Base-by-base conservation (phyloP, 2,113 vertebrate genomes). In the Semnopithecus entellus region DNA sequence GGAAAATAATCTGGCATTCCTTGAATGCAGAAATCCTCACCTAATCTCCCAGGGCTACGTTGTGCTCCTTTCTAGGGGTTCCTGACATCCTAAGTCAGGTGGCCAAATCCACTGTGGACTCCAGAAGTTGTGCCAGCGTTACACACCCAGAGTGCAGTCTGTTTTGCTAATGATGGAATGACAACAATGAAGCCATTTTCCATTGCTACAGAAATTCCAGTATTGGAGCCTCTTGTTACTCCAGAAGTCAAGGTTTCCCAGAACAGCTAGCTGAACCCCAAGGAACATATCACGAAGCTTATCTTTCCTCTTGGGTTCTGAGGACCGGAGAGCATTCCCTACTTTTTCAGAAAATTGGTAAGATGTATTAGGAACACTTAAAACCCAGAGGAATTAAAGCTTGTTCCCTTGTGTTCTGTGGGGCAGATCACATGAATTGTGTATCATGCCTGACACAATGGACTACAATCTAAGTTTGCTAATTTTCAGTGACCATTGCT, bases 31-130 rank as follows among this genome's bases (percentile, higher is more conserved):
- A 38, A 66, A 16, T 76, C 45, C n/a, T 72, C 68, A 8, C 12
- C 11, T 11, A 6, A 2, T 30, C 6, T 18, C 85, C 45, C 55
- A 0, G 2, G 14, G 45, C 78, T 14, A 1, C n/a, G 0, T 8
- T 18, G 4, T 20, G 43, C 79, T 40, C 2, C 4, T 0, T 52
- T 48, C 45, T 75, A n/a, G 32, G 75, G 64, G 59, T 45, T 73
- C 59, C 70, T 94, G 94, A 79, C 35, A 9, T 38, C n/a, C 32
- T 8, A 30, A 68, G 83, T 40, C 25, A 81, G 18, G 70, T 0
- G 2, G 55, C 75, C 6, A 8, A 40, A 40, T 59, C 27, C 30
- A 43, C 45, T 92, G 83, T 61, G 52, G 55, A 50, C 3, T 81
- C 18, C n/a, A 79, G 59, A 83, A 59, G 64, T 30, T 83, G 52